A percentile compares a stretch with the other conserved stretches of the same genome.
Evolutionary conservation across 2,888 invertebrate species (phyloP).

Genomic region (Nasonovia ribisnigri): DNA sequence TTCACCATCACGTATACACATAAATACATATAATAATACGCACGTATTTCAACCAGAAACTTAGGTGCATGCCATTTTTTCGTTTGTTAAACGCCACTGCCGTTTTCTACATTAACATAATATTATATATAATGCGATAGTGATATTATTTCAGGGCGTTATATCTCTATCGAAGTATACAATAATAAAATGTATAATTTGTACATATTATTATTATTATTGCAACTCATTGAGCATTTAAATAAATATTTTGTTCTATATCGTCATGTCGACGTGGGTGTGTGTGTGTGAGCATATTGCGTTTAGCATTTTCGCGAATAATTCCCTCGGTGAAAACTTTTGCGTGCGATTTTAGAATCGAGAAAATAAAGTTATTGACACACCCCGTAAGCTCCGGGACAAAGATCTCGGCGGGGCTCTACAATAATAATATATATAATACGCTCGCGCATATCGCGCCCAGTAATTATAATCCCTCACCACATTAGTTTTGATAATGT

Average conservation of each 20-base stretch:
- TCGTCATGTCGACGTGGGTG: not conserved
- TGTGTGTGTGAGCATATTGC: not conserved
- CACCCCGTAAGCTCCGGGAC: constrained; percentile 20
- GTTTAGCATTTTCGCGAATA: not conserved
- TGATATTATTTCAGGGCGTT: not conserved
- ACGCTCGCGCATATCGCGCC: not conserved
- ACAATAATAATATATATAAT: not conserved
- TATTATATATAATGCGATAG: not conserved
- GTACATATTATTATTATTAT: not conserved
- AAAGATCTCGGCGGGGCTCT: constrained; percentile 15
- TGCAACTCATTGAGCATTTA: not conserved
- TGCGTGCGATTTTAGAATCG: constrained; percentile 3
- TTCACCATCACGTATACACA: not conserved
- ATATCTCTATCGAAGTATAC: not conserved
- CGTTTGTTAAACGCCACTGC: not conserved
- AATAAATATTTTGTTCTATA: constrained; percentile 4
- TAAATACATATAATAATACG: not conserved
- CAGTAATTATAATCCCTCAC: constrained; percentile 46
- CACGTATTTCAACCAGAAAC: not conserved
- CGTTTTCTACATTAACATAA: not conserved
- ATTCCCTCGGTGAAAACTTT: constrained; percentile 15
- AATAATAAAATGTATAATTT: not conserved
- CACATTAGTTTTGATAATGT: constrained; percentile 42
- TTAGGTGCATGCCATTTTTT: not conserved
- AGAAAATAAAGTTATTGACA: constrained; percentile 44